Evolutionary conservation across 2,797 vertebrate genomes (phyloP).

Genomic region (Lutra lutra): DNA sequence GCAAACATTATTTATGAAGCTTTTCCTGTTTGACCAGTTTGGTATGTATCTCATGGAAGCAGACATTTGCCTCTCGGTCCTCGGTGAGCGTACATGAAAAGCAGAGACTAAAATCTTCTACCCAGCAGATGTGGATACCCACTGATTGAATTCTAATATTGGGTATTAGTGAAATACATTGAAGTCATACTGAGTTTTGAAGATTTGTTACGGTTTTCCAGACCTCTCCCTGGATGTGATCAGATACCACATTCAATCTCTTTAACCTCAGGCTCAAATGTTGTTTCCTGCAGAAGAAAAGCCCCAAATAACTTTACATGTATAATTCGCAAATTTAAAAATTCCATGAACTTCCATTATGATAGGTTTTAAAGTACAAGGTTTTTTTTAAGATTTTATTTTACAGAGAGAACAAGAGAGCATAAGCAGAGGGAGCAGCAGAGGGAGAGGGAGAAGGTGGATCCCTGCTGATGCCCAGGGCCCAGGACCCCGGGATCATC

Average conservation of each 20-base stretch:
- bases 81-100: neutral
- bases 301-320: neutral
- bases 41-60: neutral
- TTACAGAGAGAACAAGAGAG: too few species aligned
- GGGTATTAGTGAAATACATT: neutral
- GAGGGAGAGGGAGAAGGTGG: too few species aligned
- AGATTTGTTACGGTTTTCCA: neutral
- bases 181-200: neutral
- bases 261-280: neutral
- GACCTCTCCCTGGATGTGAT: neutral
- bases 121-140: neutral
- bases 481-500: too few species aligned
- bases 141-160: neutral
- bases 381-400: too few species aligned
- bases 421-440: too few species aligned
- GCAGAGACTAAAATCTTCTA: slow-evolving; percentile 4
- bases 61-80: neutral
- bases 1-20: neutral
- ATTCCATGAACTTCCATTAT: neutral
- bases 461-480: too few species aligned
- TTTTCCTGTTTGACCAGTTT: neutral
- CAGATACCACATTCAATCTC: neutral
- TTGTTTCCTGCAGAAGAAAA: neutral
- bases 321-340: neutral
- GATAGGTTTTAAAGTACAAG: neutral